A percentile compares a stretch with the other conserved stretches of the same genome.
Evolutionary conservation across 2,888 invertebrate genomes (phyloP).

Genomic region (Clistopyga incitator): DNA sequence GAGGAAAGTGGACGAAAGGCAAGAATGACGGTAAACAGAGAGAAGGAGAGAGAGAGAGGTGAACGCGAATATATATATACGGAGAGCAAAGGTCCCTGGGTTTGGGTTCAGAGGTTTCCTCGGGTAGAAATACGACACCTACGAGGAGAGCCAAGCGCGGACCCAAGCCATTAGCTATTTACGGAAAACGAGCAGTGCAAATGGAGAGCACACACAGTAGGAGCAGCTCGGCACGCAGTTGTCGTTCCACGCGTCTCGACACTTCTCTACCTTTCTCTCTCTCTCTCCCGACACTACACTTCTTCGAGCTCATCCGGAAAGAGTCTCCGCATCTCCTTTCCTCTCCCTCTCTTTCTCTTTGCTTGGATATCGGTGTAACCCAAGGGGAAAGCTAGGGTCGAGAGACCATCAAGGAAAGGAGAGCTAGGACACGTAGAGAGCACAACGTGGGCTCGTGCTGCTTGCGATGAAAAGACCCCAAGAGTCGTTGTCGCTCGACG

Average conservation of each 20-base stretch:
- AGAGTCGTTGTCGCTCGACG: constrained; percentile 16
- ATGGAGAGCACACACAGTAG: constrained; percentile 75
- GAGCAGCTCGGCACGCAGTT: constrained; percentile 65
- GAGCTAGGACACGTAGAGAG: constrained; percentile 14
- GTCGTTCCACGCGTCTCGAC: constrained; percentile 74
- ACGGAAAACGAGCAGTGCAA: constrained; percentile 81
- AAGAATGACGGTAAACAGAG: constrained; percentile 9
- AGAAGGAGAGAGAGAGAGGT: constrained; percentile 9
- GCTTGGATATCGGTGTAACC: constrained; percentile 45
- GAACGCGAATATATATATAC: constrained; percentile 16
- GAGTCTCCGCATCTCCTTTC: not conserved
- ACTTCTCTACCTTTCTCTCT: constrained; percentile 55
- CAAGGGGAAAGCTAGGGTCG: constrained; percentile 58
- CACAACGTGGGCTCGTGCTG: constrained; percentile 22
- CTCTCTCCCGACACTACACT: constrained; percentile 58
- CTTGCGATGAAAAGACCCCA: not conserved
- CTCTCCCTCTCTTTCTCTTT: constrained; percentile 4
- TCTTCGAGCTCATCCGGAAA: constrained; percentile 45
- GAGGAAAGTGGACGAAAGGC: not conserved
- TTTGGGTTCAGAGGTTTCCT: constrained; percentile 60
- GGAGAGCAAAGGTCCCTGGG: constrained; percentile 26
- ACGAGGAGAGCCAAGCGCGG: constrained; percentile 70
- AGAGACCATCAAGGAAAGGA: constrained; percentile 13
- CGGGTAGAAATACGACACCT: constrained; percentile 80
- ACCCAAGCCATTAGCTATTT: constrained; percentile 82